A percentile compares a stretch with the other conserved stretches of the same genome.
phyloP scores from a whole-genome alignment of 2,888 invertebrate species.

The Hermaeophaga mercurialis region DNA sequence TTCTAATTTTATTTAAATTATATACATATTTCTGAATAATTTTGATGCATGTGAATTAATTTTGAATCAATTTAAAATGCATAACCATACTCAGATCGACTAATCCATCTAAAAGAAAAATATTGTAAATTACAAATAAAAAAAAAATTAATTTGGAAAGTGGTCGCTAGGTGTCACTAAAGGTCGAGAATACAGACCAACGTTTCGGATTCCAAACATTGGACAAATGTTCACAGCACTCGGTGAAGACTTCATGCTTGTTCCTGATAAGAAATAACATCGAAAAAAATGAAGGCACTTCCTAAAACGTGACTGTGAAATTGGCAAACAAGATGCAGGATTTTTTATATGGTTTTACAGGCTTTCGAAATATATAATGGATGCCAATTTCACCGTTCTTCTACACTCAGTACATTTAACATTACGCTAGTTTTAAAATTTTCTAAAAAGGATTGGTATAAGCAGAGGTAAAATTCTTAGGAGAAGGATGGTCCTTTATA shows the following conservation, averaged over 20 bases:
- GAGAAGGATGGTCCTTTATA: no score
- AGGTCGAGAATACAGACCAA: slow-evolving; percentile 59
- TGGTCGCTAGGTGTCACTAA: slow-evolving; percentile 21
- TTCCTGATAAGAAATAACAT: slow-evolving; percentile 52
- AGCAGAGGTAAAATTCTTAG: no score
- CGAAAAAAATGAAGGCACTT: slow-evolving; percentile 26
- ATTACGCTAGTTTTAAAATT: no score
- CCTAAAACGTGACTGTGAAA: slow-evolving; percentile 5
- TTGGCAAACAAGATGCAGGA: slow-evolving; percentile 6
- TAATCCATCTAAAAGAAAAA: background rate
- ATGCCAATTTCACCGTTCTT: no score
- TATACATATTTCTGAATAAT: no score
- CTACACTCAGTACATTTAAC: no score
- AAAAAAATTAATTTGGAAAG: slow-evolving; percentile 19
- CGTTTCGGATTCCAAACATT: slow-evolving; percentile 67
- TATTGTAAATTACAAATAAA: slow-evolving; percentile 15
- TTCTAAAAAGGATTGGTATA: no score
- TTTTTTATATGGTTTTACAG: no score
- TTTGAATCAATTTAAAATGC: no score
- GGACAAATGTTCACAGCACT: slow-evolving; percentile 71
- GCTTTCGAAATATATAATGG: no score
- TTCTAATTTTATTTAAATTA: no score
- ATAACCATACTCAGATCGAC: background rate
- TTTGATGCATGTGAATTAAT: no score
- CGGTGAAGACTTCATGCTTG: slow-evolving; percentile 70